These are phyloP conservation scores for Gulo gulo DNA, from an alignment of 2,113 vertebrate genomes.

Conservation along the genomic window DNA sequence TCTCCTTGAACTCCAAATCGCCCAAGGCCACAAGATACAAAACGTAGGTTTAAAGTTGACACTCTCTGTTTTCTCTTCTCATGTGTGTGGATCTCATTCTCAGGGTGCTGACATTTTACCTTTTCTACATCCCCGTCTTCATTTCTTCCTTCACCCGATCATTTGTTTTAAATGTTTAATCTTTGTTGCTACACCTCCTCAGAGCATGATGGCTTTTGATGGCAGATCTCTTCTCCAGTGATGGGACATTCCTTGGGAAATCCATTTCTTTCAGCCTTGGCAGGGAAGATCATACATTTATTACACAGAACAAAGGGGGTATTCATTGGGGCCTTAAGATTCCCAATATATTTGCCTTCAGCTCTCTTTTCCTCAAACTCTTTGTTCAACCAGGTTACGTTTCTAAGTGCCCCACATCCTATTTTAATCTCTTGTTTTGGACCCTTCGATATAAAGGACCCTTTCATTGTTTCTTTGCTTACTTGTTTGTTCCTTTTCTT, in stretches of 20 bases:
- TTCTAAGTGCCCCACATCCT: background rate
- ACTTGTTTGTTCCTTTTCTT: background rate
- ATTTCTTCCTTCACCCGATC: conserved; percentile 49
- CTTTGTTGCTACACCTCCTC: conserved; percentile 47
- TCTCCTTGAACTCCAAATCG: conserved; percentile 40
- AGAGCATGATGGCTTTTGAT: conserved; percentile 63
- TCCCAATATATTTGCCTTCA: conserved; percentile 61
- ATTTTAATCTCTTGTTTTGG: conserved; percentile 42
- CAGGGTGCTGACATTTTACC: conserved; percentile 67
- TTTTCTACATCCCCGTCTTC: conserved; percentile 30
- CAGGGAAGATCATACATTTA: conserved; percentile 38
- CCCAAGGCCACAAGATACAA: conserved; percentile 61
- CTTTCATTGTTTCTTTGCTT: background rate
- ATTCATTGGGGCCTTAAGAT: conserved; percentile 66
- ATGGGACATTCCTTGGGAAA: conserved; percentile 74
- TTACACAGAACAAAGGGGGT: conserved; percentile 64
- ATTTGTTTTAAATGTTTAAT: conserved; percentile 65
- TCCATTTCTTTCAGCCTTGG: conserved; percentile 69
- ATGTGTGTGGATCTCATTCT: conserved; percentile 52
- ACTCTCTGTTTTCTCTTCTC: conserved; percentile 64
- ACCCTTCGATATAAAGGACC: background rate
- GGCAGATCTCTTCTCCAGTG: conserved; percentile 49
- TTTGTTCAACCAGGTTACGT: conserved; percentile 41
- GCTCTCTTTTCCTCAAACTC: conserved; percentile 51
- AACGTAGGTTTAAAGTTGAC: conserved; percentile 61